These are phyloP conservation scores for Burhinus bistriatus DNA, from an alignment of 2,113 vertebrate species.

Conservation along the genomic window DNA sequence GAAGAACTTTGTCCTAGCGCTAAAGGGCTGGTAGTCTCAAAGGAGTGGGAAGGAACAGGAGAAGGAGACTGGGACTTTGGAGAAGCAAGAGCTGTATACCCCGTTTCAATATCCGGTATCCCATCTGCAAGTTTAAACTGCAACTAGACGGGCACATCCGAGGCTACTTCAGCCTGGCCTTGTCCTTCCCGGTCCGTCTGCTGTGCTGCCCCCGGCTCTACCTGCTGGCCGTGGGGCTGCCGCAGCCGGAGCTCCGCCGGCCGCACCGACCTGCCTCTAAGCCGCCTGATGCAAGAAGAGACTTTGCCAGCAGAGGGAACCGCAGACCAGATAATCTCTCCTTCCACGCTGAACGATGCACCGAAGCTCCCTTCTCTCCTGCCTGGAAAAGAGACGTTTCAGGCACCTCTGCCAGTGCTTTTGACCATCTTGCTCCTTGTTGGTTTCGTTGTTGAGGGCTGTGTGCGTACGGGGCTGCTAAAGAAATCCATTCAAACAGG, in stretches of 20 bases:
- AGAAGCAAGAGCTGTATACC: background rate
- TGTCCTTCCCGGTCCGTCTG: background rate
- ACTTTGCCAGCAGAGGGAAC: conserved; percentile 52
- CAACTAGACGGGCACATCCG: background rate
- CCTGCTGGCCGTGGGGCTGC: background rate
- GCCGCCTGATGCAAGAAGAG: background rate
- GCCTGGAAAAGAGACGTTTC: background rate
- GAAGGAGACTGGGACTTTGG: background rate
- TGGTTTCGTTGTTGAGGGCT: background rate
- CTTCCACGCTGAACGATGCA: fast-evolving
- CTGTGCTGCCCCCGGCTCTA: background rate
- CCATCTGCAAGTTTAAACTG: background rate
- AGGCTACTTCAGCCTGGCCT: background rate
- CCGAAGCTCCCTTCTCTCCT: background rate
- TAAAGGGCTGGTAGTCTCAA: background rate
- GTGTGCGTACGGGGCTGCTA: background rate
- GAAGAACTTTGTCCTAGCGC: background rate
- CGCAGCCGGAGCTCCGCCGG: background rate
- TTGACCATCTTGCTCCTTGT: background rate
- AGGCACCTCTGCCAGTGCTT: background rate
- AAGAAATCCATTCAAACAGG: background rate
- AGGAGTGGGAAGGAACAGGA: background rate
- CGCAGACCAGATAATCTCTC: background rate
- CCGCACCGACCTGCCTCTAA: background rate
- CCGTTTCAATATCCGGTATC: background rate